Conservation (phyloP, 2,797 vertebrate species). For the Vipera ursinii region DNA sequence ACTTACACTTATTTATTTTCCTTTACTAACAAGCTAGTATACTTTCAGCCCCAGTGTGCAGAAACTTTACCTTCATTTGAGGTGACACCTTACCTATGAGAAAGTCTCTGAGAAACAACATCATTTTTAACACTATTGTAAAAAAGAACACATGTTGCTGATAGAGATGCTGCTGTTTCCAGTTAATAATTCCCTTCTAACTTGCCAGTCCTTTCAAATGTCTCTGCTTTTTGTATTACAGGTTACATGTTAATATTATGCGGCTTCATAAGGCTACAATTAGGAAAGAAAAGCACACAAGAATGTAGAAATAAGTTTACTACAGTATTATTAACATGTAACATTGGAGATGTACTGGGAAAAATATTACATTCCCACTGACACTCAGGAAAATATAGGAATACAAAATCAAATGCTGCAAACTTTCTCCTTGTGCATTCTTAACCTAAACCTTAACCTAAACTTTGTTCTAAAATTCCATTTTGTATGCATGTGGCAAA, state of each 20-base stretch:
- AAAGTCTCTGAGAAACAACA: slow-evolving; percentile 20
- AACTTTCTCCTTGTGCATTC: background rate
- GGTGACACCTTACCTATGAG: slow-evolving; percentile 21
- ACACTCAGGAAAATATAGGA: background rate
- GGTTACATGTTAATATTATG: slow-evolving; percentile 38
- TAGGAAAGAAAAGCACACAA: slow-evolving; percentile 43
- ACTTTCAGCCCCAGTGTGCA: background rate
- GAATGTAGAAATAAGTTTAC: background rate
- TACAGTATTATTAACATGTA: slow-evolving; percentile 28
- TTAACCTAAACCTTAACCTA: background rate
- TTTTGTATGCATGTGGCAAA: background rate
- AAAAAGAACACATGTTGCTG: slow-evolving; percentile 2
- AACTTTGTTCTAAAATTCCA: background rate
- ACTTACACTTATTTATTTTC: slow-evolving; percentile 40
- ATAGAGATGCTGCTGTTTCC: slow-evolving; percentile 21
- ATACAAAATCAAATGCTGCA: background rate
- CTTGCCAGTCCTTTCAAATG: slow-evolving; percentile 26
- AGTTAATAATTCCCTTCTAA: slow-evolving; percentile 17
- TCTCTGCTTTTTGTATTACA: slow-evolving; percentile 17
- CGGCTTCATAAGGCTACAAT: slow-evolving; percentile 29
- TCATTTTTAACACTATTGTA: background rate
- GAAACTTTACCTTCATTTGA: slow-evolving; percentile 30
- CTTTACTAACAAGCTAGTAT: slow-evolving; percentile 37
- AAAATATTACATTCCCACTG: background rate
- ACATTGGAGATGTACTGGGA: background rate